Conservation (phyloP, 2,888 invertebrate species). For the Pristionchus mayeri region DNA sequence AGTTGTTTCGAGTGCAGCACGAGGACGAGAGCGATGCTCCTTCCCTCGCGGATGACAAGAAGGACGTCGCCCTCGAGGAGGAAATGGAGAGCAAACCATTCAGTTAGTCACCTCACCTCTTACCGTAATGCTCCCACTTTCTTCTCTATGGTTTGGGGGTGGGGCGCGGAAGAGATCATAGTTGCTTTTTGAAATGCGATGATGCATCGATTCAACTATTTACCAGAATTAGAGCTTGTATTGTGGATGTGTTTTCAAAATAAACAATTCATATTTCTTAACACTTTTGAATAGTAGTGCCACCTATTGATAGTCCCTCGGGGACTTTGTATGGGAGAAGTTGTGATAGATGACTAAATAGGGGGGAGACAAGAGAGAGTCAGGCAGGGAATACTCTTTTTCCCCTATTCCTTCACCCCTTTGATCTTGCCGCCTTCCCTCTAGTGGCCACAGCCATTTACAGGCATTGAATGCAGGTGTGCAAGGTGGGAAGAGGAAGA, state of each 20-base stretch:
- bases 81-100: slow-evolving; percentile 53
- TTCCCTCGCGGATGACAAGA: slow-evolving; percentile 70
- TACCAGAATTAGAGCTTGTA: too few relatives aligned
- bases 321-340: slow-evolving; percentile 32
- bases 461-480: slow-evolving; percentile 34
- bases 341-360: slow-evolving; percentile 47
- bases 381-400: slow-evolving; percentile 31
- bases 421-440: slow-evolving; percentile 31
- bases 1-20: slow-evolving; percentile 62
- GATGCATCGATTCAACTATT: neutral
- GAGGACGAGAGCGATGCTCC: slow-evolving; percentile 56
- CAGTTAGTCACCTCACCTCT: neutral
- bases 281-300: neutral
- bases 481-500: slow-evolving; percentile 20
- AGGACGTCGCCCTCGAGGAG: slow-evolving; percentile 66
- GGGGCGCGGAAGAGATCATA: too few relatives aligned
- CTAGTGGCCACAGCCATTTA: slow-evolving; percentile 28
- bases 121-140: neutral
- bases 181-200: neutral
- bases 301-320: slow-evolving; percentile 25
- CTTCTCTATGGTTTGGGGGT: too few relatives aligned
- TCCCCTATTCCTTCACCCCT: slow-evolving; percentile 28
- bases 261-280: neutral
- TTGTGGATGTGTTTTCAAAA: neutral
- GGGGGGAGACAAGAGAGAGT: neutral